phyloP scores from a whole-genome alignment of 2,888 invertebrate genomes.

The Rhingia rostrata region DNA sequence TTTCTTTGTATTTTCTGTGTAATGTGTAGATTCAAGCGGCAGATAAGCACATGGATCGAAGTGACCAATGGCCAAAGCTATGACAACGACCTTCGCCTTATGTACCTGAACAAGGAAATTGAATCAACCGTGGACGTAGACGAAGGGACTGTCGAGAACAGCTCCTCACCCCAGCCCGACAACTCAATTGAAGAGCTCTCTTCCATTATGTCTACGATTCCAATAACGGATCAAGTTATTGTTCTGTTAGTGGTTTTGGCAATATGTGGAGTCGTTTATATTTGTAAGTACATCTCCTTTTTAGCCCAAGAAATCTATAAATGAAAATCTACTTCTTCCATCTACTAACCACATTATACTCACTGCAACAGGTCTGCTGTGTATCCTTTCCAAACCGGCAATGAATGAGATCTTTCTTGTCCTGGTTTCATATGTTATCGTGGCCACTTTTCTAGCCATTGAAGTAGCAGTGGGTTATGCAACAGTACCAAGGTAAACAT shows the following conservation, averaged over 20 bases:
- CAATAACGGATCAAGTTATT: conserved; percentile 81
- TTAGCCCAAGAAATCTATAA: neutral
- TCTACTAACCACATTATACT: neutral
- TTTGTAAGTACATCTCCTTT: conserved; percentile 83
- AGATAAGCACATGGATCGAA: conserved; percentile 64
- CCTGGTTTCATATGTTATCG: conserved; percentile 91
- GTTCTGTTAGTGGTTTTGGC: conserved; percentile 82
- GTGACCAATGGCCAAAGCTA: conserved; percentile 51
- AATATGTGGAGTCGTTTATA: conserved; percentile 84
- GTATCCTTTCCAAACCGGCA: conserved; percentile 90
- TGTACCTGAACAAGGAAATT: conserved; percentile 65
- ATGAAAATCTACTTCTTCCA: too few species aligned
- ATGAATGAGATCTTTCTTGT: conserved; percentile 95
- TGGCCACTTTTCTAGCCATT: conserved; percentile 90
- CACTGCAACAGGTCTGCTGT: conserved; percentile 85
- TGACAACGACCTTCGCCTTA: conserved; percentile 55
- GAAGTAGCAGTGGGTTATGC: conserved; percentile 85
- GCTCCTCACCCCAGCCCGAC: conserved; percentile 18
- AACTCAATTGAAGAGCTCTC: conserved; percentile 47
- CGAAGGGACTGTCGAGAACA: conserved; percentile 25
- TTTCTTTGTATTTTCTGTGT: neutral
- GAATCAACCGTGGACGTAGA: conserved; percentile 44
- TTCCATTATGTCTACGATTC: conserved; percentile 76
- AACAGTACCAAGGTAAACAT: conserved; percentile 82
- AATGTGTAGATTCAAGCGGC: conserved; percentile 60